These are phyloP conservation scores for Danaus chrysippus DNA, from an alignment of 2,888 invertebrate species.

Conservation along the genomic window DNA sequence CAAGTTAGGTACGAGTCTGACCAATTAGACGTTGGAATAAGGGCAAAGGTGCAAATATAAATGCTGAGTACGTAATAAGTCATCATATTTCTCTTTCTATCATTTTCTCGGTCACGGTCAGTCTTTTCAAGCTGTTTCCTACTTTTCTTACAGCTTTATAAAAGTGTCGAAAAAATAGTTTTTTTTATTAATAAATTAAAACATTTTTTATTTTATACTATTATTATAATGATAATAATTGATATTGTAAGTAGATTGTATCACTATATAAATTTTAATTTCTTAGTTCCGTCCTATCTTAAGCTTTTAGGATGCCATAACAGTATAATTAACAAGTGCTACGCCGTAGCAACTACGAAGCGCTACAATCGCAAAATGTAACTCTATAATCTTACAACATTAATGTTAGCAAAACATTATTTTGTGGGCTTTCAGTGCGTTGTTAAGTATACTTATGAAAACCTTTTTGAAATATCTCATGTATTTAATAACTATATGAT, in stretches of 20 bases:
- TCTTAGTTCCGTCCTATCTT: constrained; percentile 16
- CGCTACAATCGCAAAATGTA: constrained; percentile 10
- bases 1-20: constrained; percentile 16
- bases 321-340: constrained; percentile 27
- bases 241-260: too few species aligned
- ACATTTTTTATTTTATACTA: too few species aligned
- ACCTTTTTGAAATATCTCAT: too few species aligned
- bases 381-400: too few species aligned
- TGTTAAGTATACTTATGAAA: too few species aligned
- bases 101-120: constrained; percentile 27
- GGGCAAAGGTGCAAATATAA: constrained; percentile 15
- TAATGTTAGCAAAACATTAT: too few species aligned
- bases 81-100: constrained; percentile 27
- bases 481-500: too few species aligned
- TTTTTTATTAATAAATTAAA: not conserved
- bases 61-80: constrained; percentile 26
- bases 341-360: constrained; percentile 25
- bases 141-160: constrained; percentile 13
- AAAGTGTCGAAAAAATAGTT: constrained; percentile 22
- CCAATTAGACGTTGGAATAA: constrained; percentile 16
- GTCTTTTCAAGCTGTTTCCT: constrained; percentile 24
- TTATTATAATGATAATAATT: too few species aligned
- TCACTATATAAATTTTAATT: constrained; percentile 7
- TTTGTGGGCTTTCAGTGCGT: too few species aligned
- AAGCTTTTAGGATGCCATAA: constrained; percentile 25